Conservation (phyloP, 2,113 vertebrate genomes). For the Acinonyx jubatus region DNA sequence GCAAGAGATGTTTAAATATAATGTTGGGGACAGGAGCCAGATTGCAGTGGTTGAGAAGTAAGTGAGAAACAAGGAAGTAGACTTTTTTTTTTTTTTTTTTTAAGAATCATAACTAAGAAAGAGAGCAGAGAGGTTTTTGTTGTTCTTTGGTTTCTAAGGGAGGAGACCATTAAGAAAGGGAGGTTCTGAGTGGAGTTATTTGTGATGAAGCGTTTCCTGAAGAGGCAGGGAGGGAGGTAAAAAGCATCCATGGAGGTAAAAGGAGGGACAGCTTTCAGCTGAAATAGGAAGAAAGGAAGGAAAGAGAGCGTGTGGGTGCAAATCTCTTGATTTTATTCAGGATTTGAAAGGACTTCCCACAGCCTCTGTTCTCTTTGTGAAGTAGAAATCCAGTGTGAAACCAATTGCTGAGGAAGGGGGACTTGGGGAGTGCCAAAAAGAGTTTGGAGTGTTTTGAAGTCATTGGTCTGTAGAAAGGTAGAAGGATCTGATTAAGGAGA, state of each 20-base stretch:
- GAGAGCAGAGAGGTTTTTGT: not conserved
- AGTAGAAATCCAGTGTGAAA: not conserved
- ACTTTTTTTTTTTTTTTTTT: not conserved
- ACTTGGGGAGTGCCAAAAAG: not conserved
- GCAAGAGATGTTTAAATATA: not conserved
- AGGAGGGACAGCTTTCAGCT: not conserved
- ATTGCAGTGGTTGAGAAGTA: not conserved
- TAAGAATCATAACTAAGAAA: not conserved
- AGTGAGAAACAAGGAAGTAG: not conserved
- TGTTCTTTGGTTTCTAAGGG: not conserved
- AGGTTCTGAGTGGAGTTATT: not conserved
- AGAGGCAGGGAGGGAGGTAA: not conserved
- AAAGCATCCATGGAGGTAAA: not conserved
- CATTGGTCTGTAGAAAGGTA: not conserved
- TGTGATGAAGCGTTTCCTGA: not conserved
- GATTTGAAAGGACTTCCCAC: not conserved
- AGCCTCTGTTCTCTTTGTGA: conserved; percentile 1
- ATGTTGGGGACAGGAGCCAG: not conserved
- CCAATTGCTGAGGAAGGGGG: not conserved
- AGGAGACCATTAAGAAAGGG: not conserved
- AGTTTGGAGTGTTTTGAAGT: not conserved
- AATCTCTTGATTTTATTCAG: not conserved
- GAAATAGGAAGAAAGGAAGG: not conserved
- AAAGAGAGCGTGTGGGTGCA: not conserved
- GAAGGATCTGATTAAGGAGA: not conserved